phyloP scores from a whole-genome alignment of 2,113 vertebrate genomes.

The Gallinago undulata region DNA sequence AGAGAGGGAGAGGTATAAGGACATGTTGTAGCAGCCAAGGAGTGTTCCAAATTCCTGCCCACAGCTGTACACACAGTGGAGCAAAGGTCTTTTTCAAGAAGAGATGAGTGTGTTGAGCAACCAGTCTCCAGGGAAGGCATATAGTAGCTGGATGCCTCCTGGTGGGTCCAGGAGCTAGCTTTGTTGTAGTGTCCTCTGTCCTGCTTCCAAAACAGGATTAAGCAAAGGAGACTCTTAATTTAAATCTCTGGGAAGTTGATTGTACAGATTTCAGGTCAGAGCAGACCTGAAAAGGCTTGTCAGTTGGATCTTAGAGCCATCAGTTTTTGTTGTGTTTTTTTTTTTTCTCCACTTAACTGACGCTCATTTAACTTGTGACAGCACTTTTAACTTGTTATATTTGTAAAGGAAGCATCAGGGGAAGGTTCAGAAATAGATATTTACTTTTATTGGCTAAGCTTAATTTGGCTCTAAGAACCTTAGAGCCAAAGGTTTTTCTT shows the following conservation, averaged over 20 bases:
- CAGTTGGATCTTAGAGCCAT: neutral
- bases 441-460: constrained; percentile 2
- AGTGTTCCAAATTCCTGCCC: neutral
- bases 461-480: neutral
- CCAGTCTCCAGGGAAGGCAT: neutral
- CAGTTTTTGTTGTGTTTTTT: neutral
- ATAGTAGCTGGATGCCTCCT: neutral
- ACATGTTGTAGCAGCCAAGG: neutral
- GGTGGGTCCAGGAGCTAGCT: neutral
- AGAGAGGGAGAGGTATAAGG: neutral
- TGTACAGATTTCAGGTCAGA: neutral
- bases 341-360: neutral
- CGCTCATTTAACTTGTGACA: neutral
- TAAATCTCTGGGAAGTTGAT: neutral
- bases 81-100: neutral
- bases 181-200: neutral
- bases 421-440: constrained; percentile 4
- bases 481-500: neutral
- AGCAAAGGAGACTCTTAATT: neutral
- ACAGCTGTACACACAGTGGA: neutral
- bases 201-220: neutral
- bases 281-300: constrained; percentile 32
- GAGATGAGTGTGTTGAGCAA: neutral
- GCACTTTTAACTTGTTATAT: neutral
- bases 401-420: neutral